These are phyloP conservation scores for Phocoena sinus DNA, from an alignment of 2,113 vertebrate species.

Conservation along the genomic window DNA sequence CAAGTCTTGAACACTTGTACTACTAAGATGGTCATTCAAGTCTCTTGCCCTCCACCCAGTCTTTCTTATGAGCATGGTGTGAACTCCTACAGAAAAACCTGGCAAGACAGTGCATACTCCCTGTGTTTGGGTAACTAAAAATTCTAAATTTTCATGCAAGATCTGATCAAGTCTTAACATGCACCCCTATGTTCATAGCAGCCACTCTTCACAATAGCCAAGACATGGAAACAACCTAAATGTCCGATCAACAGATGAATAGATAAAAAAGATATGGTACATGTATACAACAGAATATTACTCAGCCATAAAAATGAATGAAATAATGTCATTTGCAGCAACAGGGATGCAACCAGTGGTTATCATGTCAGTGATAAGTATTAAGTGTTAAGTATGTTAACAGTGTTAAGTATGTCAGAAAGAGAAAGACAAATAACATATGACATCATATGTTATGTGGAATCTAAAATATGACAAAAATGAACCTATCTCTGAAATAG, in stretches of 20 bases:
- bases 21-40: background rate
- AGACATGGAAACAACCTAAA: background rate
- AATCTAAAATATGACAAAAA: background rate
- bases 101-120: background rate
- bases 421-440: background rate
- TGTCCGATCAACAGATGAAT: background rate
- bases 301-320: background rate
- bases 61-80: background rate
- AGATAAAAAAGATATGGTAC: background rate
- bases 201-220: background rate
- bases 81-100: background rate
- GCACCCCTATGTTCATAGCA: background rate
- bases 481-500: background rate
- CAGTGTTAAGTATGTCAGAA: background rate
- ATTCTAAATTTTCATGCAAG: background rate
- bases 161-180: background rate
- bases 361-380: background rate
- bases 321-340: background rate
- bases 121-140: background rate
- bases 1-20: background rate
- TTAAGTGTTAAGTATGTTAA: no score
- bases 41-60: no score
- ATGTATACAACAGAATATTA: background rate
- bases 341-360: background rate
- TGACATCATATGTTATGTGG: background rate